Conservation (phyloP, 2,888 invertebrate species). For the Tenodera sinensis region DNA sequence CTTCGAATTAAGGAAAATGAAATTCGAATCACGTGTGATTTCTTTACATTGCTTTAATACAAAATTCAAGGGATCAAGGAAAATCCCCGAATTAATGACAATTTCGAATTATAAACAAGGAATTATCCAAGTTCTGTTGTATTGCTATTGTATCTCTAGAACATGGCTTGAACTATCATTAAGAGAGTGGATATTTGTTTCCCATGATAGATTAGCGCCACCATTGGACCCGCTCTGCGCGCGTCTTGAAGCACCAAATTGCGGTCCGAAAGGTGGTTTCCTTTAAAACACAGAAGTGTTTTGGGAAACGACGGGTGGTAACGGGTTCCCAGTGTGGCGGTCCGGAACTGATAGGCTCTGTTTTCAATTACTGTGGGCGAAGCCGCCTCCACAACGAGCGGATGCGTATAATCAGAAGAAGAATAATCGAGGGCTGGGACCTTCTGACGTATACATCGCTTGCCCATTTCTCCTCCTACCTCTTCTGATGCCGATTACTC, state of each 20-base stretch:
- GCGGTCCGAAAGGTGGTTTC: neutral
- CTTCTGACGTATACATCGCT: neutral
- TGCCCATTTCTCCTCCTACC: neutral
- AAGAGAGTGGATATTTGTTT: no score
- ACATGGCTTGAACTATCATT: no score
- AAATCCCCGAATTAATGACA: no score
- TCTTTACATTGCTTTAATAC: no score
- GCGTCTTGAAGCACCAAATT: neutral
- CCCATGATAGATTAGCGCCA: no score
- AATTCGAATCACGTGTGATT: no score
- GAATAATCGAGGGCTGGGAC: neutral
- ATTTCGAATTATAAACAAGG: no score
- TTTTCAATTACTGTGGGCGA: constrained; percentile 24
- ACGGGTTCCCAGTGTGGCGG: neutral
- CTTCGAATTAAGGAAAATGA: no score
- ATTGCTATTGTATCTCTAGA: no score
- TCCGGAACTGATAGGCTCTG: constrained; percentile 22
- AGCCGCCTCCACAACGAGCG: neutral
- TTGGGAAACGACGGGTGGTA: neutral
- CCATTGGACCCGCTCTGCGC: no score
- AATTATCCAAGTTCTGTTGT: no score
- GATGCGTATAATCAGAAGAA: constrained; percentile 13
- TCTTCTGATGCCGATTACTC: neutral
- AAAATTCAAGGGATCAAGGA: no score
- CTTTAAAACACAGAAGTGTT: neutral